Percentiles rank a stretch among this genome's conserved stretches.
These are phyloP conservation scores for Bradypodion ventrale DNA, from an alignment of 2,797 vertebrate genomes.

Conservation along the genomic window DNA sequence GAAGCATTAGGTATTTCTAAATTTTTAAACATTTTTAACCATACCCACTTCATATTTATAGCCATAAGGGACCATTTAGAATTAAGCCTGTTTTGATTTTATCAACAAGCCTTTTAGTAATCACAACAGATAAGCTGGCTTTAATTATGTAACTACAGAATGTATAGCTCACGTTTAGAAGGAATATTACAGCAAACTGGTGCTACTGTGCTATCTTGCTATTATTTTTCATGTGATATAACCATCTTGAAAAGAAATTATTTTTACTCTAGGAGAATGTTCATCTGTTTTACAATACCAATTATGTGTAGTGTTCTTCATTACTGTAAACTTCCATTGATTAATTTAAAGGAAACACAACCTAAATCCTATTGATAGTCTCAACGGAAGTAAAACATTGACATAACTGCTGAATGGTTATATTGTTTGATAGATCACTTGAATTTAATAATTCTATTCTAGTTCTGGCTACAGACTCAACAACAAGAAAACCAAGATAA, in stretches of 20 bases:
- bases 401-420: not conserved
- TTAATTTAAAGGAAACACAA: conserved; percentile 51
- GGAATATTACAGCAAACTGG: conserved; percentile 28
- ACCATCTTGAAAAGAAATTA: not conserved
- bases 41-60: conserved; percentile 44
- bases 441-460: not conserved
- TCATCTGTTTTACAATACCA: not conserved
- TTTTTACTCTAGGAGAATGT: conserved; percentile 27
- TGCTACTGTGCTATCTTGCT: conserved; percentile 31
- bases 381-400: too few species aligned
- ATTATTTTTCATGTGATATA: conserved; percentile 7
- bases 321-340: conserved; percentile 60
- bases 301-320: conserved; percentile 38
- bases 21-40: conserved; percentile 52
- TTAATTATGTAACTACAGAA: conserved; percentile 57
- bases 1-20: conserved; percentile 42
- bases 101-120: conserved; percentile 47
- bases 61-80: conserved; percentile 49
- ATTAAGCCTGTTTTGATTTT: conserved; percentile 53
- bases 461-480: not conserved
- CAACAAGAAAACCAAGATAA: too few species aligned
- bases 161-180: conserved; percentile 43
- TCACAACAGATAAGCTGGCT: conserved; percentile 55
- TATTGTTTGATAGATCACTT: too few species aligned
- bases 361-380: too few species aligned